Evolutionary conservation across 1,140 invertebrate genomes (phyloP).

Genomic region (Bursaphelenchus mucronatus): DNA sequence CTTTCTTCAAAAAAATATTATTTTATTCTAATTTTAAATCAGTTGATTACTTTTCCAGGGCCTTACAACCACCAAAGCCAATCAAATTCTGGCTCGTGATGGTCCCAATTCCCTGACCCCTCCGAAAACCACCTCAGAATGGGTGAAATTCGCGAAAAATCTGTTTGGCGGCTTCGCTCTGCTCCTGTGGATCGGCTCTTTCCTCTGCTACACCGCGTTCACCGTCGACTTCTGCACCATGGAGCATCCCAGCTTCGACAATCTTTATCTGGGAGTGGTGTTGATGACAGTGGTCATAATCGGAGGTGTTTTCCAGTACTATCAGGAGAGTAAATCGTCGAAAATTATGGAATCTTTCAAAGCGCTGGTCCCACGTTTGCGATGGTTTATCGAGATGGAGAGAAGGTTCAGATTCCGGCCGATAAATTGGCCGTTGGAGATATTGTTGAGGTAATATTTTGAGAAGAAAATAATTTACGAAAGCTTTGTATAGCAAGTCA

Average conservation of each 20-base stretch:
- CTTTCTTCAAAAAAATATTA: too few species aligned
- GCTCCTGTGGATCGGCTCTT: conserved; percentile 60
- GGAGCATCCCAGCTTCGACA: conserved; percentile 57
- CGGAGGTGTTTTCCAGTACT: conserved; percentile 93
- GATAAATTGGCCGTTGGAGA: conserved; percentile 74
- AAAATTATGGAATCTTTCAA: conserved; percentile 72
- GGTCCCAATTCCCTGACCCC: conserved; percentile 70
- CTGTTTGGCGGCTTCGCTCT: conserved; percentile 62
- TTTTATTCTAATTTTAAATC: too few species aligned
- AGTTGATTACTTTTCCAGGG: conserved; percentile 38
- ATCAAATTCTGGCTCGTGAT: conserved; percentile 62
- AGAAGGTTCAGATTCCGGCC: conserved; percentile 61
- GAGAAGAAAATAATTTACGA: conserved; percentile 39
- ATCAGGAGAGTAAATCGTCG: conserved; percentile 88
- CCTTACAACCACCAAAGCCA: conserved; percentile 32
- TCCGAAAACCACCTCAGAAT: conserved; percentile 60
- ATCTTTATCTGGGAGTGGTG: conserved; percentile 86
- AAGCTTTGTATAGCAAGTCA: conserved; percentile 33
- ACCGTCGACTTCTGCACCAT: conserved; percentile 59
- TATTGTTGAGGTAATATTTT: conserved; percentile 71
- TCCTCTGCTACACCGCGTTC: conserved; percentile 61
- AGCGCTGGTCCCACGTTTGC: conserved; percentile 65
- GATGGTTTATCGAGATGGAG: conserved; percentile 54
- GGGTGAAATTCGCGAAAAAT: conserved; percentile 62
- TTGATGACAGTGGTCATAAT: conserved; percentile 89